Evolutionary conservation across 2,797 vertebrate genomes (phyloP).

Genomic region (Acanthurus tractus): DNA sequence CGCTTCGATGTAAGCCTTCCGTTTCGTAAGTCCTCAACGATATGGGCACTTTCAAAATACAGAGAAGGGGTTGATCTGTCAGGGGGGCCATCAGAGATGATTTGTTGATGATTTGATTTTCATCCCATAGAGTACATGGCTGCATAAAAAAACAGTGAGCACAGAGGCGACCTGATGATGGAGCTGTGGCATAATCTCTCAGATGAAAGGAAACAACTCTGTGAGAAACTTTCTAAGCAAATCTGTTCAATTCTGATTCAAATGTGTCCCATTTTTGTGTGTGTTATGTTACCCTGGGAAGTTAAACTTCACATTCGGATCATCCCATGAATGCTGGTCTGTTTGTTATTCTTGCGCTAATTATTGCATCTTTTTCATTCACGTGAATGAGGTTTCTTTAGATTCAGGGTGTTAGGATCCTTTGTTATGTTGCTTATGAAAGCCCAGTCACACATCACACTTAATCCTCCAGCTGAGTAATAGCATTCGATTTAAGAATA

Average conservation of each 20-base stretch:
- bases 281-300: slow-evolving; percentile 23
- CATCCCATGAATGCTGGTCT: slow-evolving; percentile 18
- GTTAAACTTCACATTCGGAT: slow-evolving; percentile 43
- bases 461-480: slow-evolving; percentile 61
- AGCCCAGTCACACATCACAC: slow-evolving; percentile 47
- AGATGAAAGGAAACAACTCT: slow-evolving; percentile 59
- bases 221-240: slow-evolving; percentile 50
- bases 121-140: slow-evolving; percentile 55
- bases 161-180: slow-evolving; percentile 65
- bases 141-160: slow-evolving; percentile 65
- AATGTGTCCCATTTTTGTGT: slow-evolving; percentile 20
- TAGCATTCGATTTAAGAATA: slow-evolving; percentile 55
- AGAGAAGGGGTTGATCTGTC: slow-evolving; percentile 60
- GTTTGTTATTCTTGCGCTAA: slow-evolving; percentile 33
- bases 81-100: slow-evolving; percentile 56
- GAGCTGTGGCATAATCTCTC: slow-evolving; percentile 70
- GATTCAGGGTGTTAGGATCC: slow-evolving; percentile 33
- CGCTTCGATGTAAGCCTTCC: slow-evolving; percentile 67
- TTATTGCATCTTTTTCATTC: slow-evolving; percentile 53
- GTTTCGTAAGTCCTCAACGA: slow-evolving; percentile 57
- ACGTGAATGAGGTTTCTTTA: slow-evolving; percentile 38
- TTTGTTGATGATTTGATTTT: slow-evolving; percentile 74
- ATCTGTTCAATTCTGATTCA: slow-evolving; percentile 47
- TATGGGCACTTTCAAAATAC: slow-evolving; percentile 64
- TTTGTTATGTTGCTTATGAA: slow-evolving; percentile 58